Conservation (phyloP, 2,113 vertebrate species). For the Recurvirostra avosetta region DNA sequence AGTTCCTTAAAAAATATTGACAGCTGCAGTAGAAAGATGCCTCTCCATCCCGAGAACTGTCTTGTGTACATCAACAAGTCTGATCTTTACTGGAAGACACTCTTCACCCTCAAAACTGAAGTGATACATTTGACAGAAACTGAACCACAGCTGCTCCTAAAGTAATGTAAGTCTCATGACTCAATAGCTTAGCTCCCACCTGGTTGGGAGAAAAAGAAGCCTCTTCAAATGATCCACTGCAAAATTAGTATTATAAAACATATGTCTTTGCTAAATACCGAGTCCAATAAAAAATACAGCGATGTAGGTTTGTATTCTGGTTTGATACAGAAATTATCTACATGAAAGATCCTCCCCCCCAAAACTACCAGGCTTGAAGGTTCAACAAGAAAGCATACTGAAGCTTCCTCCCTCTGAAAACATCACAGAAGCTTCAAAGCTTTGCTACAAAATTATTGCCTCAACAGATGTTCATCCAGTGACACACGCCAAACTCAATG, state of each 20-base stretch:
- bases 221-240: not conserved
- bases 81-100: not conserved
- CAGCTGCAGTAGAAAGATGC: not conserved
- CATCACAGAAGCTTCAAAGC: not conserved
- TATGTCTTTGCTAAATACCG: not conserved
- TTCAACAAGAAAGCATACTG: not conserved
- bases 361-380: not conserved
- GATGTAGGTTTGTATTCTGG: not conserved
- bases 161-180: not conserved
- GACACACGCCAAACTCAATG: not conserved
- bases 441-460: not conserved
- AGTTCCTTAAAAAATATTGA: not conserved
- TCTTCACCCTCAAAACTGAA: not conserved
- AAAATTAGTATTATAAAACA: not conserved
- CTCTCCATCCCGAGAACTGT: not conserved
- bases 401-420: not conserved
- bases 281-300: not conserved
- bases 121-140: not conserved
- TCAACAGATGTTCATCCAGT: not conserved
- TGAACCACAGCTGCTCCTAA: not conserved
- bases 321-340: not conserved
- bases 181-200: not conserved
- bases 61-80: rapidly evolving
- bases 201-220: not conserved
- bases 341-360: not conserved